A percentile compares a stretch with the other conserved stretches of the same genome.
phyloP scores from a whole-genome alignment of 1,140 invertebrate species.

The Gryllus bimaculatus region DNA sequence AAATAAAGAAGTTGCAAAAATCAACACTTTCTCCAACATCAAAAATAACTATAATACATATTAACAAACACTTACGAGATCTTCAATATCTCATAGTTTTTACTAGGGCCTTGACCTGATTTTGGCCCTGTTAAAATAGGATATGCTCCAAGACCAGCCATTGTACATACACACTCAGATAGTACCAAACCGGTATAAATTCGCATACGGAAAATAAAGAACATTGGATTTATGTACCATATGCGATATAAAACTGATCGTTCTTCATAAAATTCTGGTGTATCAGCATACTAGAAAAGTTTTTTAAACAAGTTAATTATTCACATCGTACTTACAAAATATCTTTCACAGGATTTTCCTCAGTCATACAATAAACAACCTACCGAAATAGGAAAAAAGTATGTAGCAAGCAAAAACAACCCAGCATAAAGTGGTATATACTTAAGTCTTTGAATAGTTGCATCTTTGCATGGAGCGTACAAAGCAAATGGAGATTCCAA shows the following conservation, averaged over 20 bases:
- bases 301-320: constrained; percentile 18
- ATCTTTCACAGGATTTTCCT: neutral
- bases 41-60: neutral
- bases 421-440: constrained; percentile 55
- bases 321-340: neutral
- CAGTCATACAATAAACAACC: constrained; percentile 19
- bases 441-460: constrained; percentile 55
- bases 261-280: constrained; percentile 55
- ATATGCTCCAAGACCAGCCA: constrained; percentile 83
- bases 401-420: constrained; percentile 56
- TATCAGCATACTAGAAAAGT: constrained; percentile 55
- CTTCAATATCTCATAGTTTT: constrained; percentile 30
- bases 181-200: constrained; percentile 83
- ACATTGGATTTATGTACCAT: constrained; percentile 77
- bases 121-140: constrained; percentile 57
- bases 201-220: constrained; percentile 77
- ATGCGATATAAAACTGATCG: constrained; percentile 63
- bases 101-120: constrained; percentile 71
- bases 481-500: constrained; percentile 55
- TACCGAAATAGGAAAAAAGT: constrained; percentile 66
- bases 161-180: constrained; percentile 85
- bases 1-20: neutral
- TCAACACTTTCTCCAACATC: neutral
- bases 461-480: constrained; percentile 49
- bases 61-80: constrained; percentile 30